Evolutionary conservation across 2,113 vertebrate species (phyloP).

Genomic region (Chroicocephalus ridibundus): DNA sequence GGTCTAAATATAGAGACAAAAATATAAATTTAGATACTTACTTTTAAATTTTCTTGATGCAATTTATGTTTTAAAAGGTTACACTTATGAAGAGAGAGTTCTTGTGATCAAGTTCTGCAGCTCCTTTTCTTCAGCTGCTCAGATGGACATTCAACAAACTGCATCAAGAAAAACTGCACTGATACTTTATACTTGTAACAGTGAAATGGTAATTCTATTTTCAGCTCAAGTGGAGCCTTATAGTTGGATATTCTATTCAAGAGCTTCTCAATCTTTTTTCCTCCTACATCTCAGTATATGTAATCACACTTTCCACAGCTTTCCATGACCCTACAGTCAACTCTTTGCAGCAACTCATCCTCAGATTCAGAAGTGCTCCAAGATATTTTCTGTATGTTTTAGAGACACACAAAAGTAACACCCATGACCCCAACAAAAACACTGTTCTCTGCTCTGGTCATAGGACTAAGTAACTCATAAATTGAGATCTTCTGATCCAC

Average conservation of each 20-base stretch:
- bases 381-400: not conserved
- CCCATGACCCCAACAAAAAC: not conserved
- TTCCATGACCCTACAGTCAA: not conserved
- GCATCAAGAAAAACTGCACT: not conserved
- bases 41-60: not conserved
- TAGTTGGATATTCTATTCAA: slow-evolving; percentile 12
- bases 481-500: not conserved
- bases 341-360: not conserved
- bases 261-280: slow-evolving; percentile 10
- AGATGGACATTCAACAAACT: not conserved
- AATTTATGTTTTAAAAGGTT: not conserved
- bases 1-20: not conserved
- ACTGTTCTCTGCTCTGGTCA: not conserved
- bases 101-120: not conserved
- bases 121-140: not conserved
- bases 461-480: slow-evolving; percentile 14
- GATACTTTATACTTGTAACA: not conserved
- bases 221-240: not conserved
- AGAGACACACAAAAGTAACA: not conserved
- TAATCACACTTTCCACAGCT: not conserved
- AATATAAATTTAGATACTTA: not conserved
- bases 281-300: not conserved
- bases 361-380: not conserved
- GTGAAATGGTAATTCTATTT: slow-evolving; percentile 9
- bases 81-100: not conserved